These are phyloP conservation scores for Athrips mouffetella DNA, from an alignment of 2,888 invertebrate species.

Conservation along the genomic window DNA sequence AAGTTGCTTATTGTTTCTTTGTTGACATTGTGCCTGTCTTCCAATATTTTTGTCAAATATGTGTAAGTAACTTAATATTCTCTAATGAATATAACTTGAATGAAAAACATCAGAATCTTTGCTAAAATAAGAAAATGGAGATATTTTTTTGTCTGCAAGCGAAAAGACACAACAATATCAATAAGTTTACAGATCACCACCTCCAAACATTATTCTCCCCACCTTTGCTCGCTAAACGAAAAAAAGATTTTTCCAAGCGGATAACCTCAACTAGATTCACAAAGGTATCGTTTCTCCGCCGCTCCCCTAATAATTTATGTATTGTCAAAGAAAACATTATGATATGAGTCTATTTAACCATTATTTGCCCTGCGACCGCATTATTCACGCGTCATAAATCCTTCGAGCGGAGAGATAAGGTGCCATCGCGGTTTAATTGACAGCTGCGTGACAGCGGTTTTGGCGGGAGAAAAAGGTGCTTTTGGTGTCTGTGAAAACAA, in stretches of 20 bases:
- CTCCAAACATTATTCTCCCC: conserved; percentile 19
- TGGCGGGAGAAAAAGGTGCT: conserved; percentile 41
- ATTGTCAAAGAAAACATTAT: conserved; percentile 49
- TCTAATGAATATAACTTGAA: too few relatives aligned
- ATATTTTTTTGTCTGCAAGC: background rate
- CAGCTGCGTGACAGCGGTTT: conserved; percentile 59
- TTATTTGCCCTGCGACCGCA: conserved; percentile 37
- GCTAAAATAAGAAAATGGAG: too few relatives aligned
- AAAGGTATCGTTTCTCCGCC: conserved; percentile 37
- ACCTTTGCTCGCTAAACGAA: conserved; percentile 37
- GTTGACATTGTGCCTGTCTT: too few relatives aligned
- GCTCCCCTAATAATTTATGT: conserved; percentile 71
- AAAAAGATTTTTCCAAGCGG: conserved; percentile 59
- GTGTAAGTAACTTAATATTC: too few relatives aligned
- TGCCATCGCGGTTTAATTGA: conserved; percentile 59
- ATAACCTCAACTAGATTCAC: conserved; percentile 65
- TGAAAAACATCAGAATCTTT: too few relatives aligned
- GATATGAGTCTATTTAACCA: conserved; percentile 62
- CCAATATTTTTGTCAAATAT: too few relatives aligned
- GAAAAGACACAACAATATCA: conserved; percentile 1
- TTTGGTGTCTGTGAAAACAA: too few relatives aligned
- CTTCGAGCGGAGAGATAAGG: conserved; percentile 66
- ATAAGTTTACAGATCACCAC: conserved; percentile 10
- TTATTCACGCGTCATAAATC: conserved; percentile 77
- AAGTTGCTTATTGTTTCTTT: too few relatives aligned